These are phyloP conservation scores for Pedionomus torquatus DNA, from an alignment of 2,113 vertebrate genomes.

Conservation along the genomic window DNA sequence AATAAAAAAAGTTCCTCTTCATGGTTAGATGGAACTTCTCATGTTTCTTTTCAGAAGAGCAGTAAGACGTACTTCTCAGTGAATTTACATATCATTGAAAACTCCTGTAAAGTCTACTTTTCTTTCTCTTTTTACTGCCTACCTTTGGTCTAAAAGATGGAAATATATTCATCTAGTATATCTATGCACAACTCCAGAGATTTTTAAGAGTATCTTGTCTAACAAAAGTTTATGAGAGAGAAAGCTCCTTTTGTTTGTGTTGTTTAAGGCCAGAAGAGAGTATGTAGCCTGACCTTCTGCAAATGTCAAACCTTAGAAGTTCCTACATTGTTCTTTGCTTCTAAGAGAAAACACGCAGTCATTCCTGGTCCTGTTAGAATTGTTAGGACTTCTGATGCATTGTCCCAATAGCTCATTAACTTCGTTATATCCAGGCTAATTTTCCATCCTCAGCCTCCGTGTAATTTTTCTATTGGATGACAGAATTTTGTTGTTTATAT, in stretches of 20 bases:
- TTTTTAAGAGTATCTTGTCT: constrained; percentile 31
- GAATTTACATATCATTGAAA: not conserved
- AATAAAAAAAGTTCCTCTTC: too few relatives aligned
- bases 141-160: not conserved
- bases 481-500: not conserved
- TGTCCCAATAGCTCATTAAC: not conserved
- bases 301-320: constrained; percentile 33
- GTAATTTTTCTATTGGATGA: not conserved
- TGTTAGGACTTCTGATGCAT: not conserved
- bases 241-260: constrained; percentile 11
- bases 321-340: not conserved
- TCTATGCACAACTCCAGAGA: not conserved
- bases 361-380: not conserved
- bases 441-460: not conserved
- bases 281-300: constrained; percentile 16
- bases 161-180: not conserved
- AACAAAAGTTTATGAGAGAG: not conserved
- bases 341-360: not conserved
- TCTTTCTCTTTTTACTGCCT: not conserved
- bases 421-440: not conserved
- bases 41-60: not conserved
- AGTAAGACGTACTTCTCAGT: not conserved
- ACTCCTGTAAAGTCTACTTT: not conserved
- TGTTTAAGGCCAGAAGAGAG: constrained; percentile 19
- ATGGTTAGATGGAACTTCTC: too few relatives aligned